phyloP scores from a whole-genome alignment of 2,888 invertebrate species.

The Liposcelis brunnea region DNA sequence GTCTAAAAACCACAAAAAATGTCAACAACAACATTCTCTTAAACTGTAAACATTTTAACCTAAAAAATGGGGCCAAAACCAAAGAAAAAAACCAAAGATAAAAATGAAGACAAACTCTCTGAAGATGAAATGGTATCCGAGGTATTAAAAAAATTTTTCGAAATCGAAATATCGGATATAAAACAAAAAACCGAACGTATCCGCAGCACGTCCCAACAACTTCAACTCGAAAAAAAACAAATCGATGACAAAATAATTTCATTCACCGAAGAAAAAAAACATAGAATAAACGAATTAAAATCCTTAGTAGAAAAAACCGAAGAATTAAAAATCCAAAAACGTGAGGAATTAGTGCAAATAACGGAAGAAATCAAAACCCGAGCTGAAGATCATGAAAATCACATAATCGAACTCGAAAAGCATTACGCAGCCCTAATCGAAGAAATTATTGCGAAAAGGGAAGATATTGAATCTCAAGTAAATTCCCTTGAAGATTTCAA shows the following conservation, averaged over 20 bases:
- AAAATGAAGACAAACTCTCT: neutral
- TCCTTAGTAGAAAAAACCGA: neutral
- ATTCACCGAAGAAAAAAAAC: neutral
- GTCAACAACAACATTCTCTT: no score
- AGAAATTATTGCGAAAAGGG: no score
- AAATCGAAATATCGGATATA: neutral
- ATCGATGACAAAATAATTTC: neutral
- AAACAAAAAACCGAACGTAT: neutral
- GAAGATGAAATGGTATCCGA: neutral
- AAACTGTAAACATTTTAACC: no score
- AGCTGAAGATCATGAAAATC: neutral
- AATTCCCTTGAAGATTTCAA: no score
- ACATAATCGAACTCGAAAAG: no score
- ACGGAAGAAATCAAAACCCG: neutral
- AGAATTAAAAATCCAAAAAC: neutral
- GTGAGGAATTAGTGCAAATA: neutral
- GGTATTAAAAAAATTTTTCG: neutral
- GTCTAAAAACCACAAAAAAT: constrained; percentile 2
- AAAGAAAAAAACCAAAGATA: neutral
- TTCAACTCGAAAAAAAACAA: neutral
- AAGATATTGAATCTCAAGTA: no score
- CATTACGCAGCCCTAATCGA: no score
- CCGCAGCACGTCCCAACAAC: neutral
- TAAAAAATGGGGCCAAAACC: neutral
- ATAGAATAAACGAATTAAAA: neutral